Conservation (phyloP, 2,797 vertebrate genomes). For the Rachycentron canadum region DNA sequence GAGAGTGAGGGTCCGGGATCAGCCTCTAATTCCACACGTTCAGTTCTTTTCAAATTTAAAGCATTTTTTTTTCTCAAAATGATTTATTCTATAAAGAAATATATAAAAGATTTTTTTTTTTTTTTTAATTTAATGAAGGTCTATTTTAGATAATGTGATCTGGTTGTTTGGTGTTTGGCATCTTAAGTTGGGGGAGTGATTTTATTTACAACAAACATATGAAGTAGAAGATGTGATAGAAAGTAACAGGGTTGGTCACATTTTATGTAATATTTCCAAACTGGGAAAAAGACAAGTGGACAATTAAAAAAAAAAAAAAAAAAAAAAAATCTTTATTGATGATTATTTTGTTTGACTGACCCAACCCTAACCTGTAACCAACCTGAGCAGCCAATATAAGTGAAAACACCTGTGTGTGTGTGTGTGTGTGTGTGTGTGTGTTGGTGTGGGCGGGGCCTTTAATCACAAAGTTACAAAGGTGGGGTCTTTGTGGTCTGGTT, state of each 20-base stretch:
- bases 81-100: too few relatives aligned
- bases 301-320: too few relatives aligned
- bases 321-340: neutral
- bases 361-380: too few relatives aligned
- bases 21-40: too few relatives aligned
- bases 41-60: too few relatives aligned
- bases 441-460: neutral
- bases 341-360: neutral
- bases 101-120: neutral
- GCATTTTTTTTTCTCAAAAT: too few relatives aligned
- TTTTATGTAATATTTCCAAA: neutral
- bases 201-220: neutral
- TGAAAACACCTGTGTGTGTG: conserved; percentile 8
- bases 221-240: too few relatives aligned
- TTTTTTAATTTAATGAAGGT: neutral
- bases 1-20: neutral
- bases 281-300: too few relatives aligned
- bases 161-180: neutral
- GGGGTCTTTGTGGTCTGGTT: neutral
- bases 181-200: neutral
- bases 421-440: too few relatives aligned
- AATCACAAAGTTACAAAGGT: conserved; percentile 8
- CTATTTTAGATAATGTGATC: neutral
- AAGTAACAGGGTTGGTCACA: too few relatives aligned
- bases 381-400: neutral